Evolutionary conservation across 2,797 vertebrate species (phyloP).

Genomic region (Adelosebastes latens): DNA sequence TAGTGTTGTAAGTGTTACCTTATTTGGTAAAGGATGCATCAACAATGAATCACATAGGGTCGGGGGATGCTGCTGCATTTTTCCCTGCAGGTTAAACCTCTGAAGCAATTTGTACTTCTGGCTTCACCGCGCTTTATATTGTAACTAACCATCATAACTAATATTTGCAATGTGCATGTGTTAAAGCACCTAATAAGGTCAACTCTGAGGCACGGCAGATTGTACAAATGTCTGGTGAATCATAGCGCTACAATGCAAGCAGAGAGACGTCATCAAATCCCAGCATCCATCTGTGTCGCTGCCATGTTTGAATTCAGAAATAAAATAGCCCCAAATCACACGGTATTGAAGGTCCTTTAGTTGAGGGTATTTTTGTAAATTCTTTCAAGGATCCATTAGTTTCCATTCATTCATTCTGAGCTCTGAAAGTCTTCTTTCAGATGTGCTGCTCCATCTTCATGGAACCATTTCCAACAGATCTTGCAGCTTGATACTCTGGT

Average conservation of each 20-base stretch:
- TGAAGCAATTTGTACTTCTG: not conserved
- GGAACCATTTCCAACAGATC: not conserved
- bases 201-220: not conserved
- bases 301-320: not conserved
- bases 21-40: not conserved
- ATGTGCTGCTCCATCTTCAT: not conserved
- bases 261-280: not conserved
- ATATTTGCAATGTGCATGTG: not conserved
- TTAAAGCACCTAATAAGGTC: not conserved
- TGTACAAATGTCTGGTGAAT: not conserved
- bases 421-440: not conserved
- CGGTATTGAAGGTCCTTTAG: not conserved
- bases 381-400: not conserved
- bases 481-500: not conserved
- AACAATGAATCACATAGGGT: not conserved
- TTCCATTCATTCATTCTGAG: not conserved
- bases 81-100: not conserved
- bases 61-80: not conserved
- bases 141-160: not conserved
- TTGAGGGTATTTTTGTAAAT: not conserved
- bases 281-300: not conserved
- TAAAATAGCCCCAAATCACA: not conserved
- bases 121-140: not conserved
- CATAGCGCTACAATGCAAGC: not conserved
- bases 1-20: too few species aligned